These are phyloP conservation scores for Wiebesia pumilae DNA, from an alignment of 1,140 invertebrate species.

Conservation along the genomic window DNA sequence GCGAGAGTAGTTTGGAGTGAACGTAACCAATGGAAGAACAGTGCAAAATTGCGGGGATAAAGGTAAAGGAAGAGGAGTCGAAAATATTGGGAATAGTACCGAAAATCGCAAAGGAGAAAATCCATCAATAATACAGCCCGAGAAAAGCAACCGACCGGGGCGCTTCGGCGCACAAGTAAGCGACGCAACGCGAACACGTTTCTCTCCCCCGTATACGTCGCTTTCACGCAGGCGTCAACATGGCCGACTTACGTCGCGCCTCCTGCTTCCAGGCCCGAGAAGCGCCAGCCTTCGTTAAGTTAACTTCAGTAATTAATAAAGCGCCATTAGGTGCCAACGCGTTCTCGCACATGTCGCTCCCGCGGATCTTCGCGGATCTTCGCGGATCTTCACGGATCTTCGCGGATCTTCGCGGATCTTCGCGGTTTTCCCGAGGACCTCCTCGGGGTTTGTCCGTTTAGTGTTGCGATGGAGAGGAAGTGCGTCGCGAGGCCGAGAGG, in stretches of 20 bases:
- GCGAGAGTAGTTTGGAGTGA: too few species aligned
- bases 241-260: conserved; percentile 60
- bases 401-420: too few species aligned
- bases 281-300: conserved; percentile 58
- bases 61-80: not conserved
- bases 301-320: conserved; percentile 67
- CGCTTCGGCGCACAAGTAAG: conserved; percentile 58
- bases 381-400: not conserved
- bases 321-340: conserved; percentile 59
- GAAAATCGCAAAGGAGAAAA: conserved; percentile 11
- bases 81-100: not conserved
- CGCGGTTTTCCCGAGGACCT: not conserved
- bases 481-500: not conserved
- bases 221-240: conserved; percentile 70
- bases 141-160: too few species aligned
- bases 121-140: conserved; percentile 36
- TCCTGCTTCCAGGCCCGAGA: conserved; percentile 59
- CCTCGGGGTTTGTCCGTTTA: not conserved
- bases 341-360: not conserved
- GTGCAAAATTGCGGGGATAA: not conserved
- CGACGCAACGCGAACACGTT: conserved; percentile 34
- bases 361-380: not conserved
- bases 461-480: not conserved
- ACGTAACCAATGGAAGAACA: too few species aligned
- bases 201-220: not conserved